Base-by-base conservation (phyloP, 2,113 vertebrate species). In the Cebidichthys violaceus region DNA sequence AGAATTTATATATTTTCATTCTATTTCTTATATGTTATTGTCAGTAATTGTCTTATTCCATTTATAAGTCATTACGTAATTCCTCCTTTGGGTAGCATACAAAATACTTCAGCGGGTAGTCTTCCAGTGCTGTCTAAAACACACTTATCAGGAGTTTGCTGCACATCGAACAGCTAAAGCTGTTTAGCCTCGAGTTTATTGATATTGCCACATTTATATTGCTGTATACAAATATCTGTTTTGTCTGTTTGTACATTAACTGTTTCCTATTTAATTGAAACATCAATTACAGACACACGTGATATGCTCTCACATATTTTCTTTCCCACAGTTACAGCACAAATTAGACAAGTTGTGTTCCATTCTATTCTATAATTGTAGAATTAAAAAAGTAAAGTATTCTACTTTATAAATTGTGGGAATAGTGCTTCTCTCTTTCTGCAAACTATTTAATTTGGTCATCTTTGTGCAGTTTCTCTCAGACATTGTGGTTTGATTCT, bases 141-240 rank as follows among this genome's bases (percentile, higher is more conserved):
- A 52, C 41, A 15, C 22, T 11, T 31, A 80, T 79, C 20, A 50
- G 74, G 47, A 78, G n/a, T 35, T 50, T 20, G 47, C 31, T 86
- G 45, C 60, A 78, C 22, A 65, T 43, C 66, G 18, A 70, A 47
- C 71, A 45, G 45, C 6, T 5, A 15, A 54, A 70, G 57, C 45
- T 35, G 29, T 82, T 77, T 54, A 60, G 33, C 27, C 29, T 33
- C 1, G 4, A 66, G n/a, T 70, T 78, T 45, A 67, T 87, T 39
- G 60, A 57, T 72, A 22, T 41, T 57, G 24, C 24, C 17, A 52
- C 6, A 50, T 66, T 47, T 81, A 43, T 20, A 54, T 43, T 24
- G 10, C 33, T 61, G 4, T 73, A 5, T 27, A 27, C 33, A 33
- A 41, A 52, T 52, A 15, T 22, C 50, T n/a, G 20, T 54, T 39